phyloP scores from a whole-genome alignment of 2,888 invertebrate species.

The Trichacis sp. region DNA sequence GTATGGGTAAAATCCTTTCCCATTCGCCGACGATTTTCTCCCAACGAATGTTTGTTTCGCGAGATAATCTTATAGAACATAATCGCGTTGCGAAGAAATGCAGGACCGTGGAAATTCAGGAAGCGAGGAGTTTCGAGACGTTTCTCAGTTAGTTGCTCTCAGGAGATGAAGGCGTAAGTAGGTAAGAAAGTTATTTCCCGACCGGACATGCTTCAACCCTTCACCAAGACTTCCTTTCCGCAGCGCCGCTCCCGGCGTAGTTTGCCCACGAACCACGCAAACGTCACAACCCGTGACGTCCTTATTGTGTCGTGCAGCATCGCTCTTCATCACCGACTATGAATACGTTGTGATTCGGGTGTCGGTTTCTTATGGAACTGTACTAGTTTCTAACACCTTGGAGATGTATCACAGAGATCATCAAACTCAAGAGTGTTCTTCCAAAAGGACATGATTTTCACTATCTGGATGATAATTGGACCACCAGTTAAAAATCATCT shows the following conservation, averaged over 20 bases:
- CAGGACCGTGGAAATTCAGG: slow-evolving; percentile 26
- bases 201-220: slow-evolving; percentile 68
- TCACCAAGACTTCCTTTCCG: slow-evolving; percentile 44
- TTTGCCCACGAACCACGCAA: slow-evolving; percentile 31
- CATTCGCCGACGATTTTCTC: not conserved
- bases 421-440: too few species aligned
- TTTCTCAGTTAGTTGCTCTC: slow-evolving; percentile 57
- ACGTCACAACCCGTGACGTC: slow-evolving; percentile 44
- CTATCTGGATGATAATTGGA: too few species aligned
- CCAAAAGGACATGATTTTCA: too few species aligned
- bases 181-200: slow-evolving; percentile 70
- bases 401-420: too few species aligned
- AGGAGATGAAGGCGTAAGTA: slow-evolving; percentile 69
- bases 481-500: too few species aligned
- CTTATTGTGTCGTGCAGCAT: slow-evolving; percentile 52
- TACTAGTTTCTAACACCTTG: slow-evolving; percentile 18
- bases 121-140: slow-evolving; percentile 54
- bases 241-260: slow-evolving; percentile 29
- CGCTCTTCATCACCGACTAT: slow-evolving; percentile 40
- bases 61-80: slow-evolving; percentile 1
- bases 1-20: too few species aligned
- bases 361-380: slow-evolving; percentile 56
- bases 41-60: not conserved
- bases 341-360: slow-evolving; percentile 44
- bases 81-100: slow-evolving; percentile 6